Evolutionary conservation across 2,797 vertebrate species (phyloP), one percentile per base, ranked within the genome.

Genomic region (Peromyscus attwateri): DNA sequence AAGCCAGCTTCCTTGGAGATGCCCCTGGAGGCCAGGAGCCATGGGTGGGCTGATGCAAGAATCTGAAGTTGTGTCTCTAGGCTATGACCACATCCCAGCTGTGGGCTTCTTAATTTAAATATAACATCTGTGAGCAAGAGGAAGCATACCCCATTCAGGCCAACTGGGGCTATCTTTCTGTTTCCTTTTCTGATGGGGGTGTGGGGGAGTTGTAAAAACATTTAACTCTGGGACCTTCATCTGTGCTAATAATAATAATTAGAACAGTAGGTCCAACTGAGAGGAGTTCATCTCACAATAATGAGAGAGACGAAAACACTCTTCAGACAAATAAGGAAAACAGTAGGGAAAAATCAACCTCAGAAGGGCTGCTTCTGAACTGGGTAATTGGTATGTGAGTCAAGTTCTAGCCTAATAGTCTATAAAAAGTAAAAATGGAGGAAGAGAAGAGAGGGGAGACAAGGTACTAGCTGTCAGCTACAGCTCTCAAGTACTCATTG

Each of bases 41-140:
- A 46, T 11, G 76, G 60, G 8, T 75, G 85, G 81, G 52, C 95
- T 97, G 95, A 97, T 87, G 94, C 75, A 92, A 96, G 95, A 94
- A 91, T 21, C 93, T 23, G 10, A 60, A 77, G 79, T 40, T 46
- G 10, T 97, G 95, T 91, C 93, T 89, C 81, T 31, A 91, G 84
- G 29, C 89, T 57, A 66, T 40, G 62, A 40, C 75, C 23, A 25
- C 13, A 52, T 16, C 79, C 73, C 88, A n/a, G 68, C 34, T 79
- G 57, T 17, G 17, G 49, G 64, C 34, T 52, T 92, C 84, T 95
- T 82, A 27, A 66, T 57, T 87, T 94, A 89, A 93, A 83, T 29
- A 46, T 14, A 27, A 64, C 31, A 34, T 88, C 92, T 93, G 87
- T 52, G 90, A 64, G 40, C 25, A 55, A 85, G 57, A 88, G 43